Conservation (phyloP, 1,140 invertebrate genomes). For the Mya arenaria region DNA sequence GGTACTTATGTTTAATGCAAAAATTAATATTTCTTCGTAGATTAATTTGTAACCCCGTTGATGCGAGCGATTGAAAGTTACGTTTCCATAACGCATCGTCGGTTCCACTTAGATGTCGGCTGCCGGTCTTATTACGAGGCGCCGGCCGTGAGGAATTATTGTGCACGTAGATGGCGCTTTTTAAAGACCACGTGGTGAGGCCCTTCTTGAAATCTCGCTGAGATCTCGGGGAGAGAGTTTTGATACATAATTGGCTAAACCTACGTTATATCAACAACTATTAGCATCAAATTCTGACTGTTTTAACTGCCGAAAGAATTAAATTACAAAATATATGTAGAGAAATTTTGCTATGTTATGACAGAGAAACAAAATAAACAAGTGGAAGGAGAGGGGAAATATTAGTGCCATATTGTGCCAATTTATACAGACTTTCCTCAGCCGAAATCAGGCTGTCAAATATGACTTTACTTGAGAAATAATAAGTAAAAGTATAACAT, state of each 20-base stretch:
- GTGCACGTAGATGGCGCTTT: neutral
- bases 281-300: constrained; percentile 42
- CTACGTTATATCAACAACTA: constrained; percentile 51
- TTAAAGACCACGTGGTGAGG: constrained; percentile 45
- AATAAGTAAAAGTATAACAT: no score
- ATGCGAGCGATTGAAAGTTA: constrained; percentile 43
- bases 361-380: constrained; percentile 56
- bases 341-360: constrained; percentile 38
- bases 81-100: constrained; percentile 31
- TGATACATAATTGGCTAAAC: constrained; percentile 56
- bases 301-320: constrained; percentile 33
- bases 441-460: no score
- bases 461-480: no score
- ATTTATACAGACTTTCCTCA: no score
- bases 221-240: constrained; percentile 10
- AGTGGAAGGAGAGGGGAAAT: neutral
- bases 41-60: constrained; percentile 37
- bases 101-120: constrained; percentile 38
- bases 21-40: constrained; percentile 47
- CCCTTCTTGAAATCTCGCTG: constrained; percentile 16
- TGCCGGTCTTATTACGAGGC: constrained; percentile 39
- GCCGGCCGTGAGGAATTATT: constrained; percentile 17
- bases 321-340: constrained; percentile 54
- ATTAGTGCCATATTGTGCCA: constrained; percentile 39
- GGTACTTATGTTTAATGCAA: constrained; percentile 40